These are phyloP conservation scores for Tokudaia tokunoshimensis DNA, from an alignment of 2,797 vertebrate species.

Conservation along the genomic window DNA sequence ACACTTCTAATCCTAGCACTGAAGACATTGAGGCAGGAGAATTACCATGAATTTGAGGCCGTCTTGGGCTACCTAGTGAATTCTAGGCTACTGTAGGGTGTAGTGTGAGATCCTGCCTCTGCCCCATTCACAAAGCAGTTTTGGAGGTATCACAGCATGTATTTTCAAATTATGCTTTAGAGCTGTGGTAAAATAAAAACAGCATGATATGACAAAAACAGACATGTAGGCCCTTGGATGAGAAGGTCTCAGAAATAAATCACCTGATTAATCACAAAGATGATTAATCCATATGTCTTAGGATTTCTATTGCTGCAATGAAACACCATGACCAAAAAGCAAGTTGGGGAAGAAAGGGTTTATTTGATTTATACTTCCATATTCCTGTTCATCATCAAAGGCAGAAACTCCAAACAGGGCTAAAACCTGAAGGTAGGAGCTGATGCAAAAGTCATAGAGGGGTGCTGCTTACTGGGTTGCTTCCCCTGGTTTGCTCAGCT, in stretches of 20 bases:
- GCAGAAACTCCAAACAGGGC: not conserved
- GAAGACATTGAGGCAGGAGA: not conserved
- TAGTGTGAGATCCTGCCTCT: not conserved
- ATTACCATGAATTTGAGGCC: not conserved
- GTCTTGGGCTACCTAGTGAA: not conserved
- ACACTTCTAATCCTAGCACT: not conserved
- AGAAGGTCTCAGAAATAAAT: not conserved
- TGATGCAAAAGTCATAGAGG: not conserved
- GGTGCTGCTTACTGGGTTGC: not conserved
- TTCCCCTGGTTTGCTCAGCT: not conserved
- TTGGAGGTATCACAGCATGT: not conserved
- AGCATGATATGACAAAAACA: not conserved
- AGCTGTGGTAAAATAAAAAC: not conserved
- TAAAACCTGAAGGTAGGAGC: not conserved
- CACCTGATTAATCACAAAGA: not conserved
- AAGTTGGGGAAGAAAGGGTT: not conserved
- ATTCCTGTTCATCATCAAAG: not conserved
- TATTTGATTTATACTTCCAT: not conserved
- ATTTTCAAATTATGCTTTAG: not conserved
- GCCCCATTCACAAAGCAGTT: not conserved
- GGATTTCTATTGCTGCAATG: not conserved
- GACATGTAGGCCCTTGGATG: not conserved
- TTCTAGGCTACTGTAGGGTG: not conserved
- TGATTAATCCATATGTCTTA: not conserved
- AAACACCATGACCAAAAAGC: not conserved